Conservation (phyloP, 2,797 vertebrate species). For the Spondyliosoma cantharus region DNA sequence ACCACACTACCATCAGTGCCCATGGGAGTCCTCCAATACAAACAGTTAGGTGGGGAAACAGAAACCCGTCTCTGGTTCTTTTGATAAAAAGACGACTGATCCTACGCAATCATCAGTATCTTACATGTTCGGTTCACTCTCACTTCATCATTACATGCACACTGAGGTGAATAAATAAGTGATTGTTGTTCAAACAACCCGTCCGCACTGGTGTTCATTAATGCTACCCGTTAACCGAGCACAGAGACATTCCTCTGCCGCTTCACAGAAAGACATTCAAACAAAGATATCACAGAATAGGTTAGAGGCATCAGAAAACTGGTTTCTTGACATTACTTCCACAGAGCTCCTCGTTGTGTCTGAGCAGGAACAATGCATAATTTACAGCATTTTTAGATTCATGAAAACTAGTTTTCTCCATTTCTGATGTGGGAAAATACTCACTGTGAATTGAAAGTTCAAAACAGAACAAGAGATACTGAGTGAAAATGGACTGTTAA, state of each 20-base stretch:
- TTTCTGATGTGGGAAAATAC: background rate
- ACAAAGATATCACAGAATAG: slow-evolving; percentile 4
- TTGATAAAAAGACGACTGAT: background rate
- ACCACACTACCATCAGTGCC: background rate
- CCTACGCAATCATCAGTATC: background rate
- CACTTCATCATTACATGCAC: background rate
- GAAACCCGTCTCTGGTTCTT: background rate
- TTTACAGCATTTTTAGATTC: slow-evolving; percentile 5
- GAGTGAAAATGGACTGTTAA: background rate
- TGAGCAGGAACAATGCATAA: slow-evolving; percentile 1
- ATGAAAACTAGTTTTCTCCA: background rate
- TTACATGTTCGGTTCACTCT: background rate
- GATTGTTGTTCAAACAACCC: background rate
- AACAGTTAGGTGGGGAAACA: background rate
- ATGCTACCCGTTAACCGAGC: background rate
- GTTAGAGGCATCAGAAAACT: slow-evolving; percentile 25
- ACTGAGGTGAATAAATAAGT: background rate
- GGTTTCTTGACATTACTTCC: slow-evolving; percentile 8
- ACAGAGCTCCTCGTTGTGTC: background rate
- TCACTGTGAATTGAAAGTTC: slow-evolving; percentile 13
- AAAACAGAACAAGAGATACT: background rate
- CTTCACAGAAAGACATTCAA: slow-evolving; percentile 13
- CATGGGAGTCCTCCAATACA: background rate
- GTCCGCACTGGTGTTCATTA: background rate
- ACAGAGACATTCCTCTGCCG: background rate